Conservation (phyloP, 2,113 vertebrate genomes). For the Sinocyclocheilus anshuiensis region DNA sequence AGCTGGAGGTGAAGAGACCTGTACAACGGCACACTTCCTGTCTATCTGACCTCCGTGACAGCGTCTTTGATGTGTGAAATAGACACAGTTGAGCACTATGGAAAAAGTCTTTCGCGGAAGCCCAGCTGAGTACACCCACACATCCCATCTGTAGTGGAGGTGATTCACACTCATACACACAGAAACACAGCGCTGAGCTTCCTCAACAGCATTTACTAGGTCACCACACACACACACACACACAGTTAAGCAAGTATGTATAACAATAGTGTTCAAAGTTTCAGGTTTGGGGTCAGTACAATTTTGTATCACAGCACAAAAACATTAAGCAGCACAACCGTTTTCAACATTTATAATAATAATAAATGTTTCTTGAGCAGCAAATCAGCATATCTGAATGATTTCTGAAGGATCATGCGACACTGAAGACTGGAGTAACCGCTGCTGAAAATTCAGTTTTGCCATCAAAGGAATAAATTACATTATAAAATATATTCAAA, state of each 20-base stretch:
- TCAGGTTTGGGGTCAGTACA: no score
- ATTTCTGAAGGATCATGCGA: no score
- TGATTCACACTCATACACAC: conserved; percentile 50
- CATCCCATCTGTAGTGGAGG: conserved; percentile 66
- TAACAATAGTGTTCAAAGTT: not conserved
- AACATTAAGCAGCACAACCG: no score
- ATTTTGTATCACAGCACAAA: no score
- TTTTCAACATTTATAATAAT: no score
- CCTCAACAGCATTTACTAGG: not conserved
- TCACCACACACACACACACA: not conserved
- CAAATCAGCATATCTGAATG: no score
- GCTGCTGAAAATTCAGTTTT: no score
- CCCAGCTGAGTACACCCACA: conserved; percentile 66
- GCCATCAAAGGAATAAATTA: no score
- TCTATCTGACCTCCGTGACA: conserved; percentile 44
- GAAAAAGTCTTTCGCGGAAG: conserved; percentile 54
- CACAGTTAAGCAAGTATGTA: not conserved
- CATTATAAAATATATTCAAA: no score
- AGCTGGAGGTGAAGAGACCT: conserved; percentile 38
- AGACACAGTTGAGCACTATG: conserved; percentile 34
- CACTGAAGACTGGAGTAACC: no score
- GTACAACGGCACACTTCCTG: conserved; percentile 25
- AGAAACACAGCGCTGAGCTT: not conserved
- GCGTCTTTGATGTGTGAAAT: conserved; percentile 51
- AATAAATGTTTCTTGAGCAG: no score